Conservation (phyloP, 2,888 invertebrate genomes). For the Lasioglossum marginatum region DNA sequence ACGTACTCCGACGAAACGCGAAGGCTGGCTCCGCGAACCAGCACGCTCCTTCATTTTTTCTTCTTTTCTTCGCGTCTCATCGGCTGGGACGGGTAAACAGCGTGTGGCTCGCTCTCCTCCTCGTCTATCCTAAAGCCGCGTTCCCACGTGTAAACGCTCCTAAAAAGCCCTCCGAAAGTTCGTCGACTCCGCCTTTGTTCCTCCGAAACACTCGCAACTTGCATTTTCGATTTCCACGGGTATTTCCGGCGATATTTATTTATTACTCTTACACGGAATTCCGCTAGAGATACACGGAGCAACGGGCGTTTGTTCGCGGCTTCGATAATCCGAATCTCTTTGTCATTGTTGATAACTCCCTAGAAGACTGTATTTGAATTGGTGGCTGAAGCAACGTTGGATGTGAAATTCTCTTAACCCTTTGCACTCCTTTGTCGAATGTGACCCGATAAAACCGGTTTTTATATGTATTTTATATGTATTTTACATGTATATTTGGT, state of each 20-base stretch:
- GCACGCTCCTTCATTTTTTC: neutral
- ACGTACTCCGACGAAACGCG: constrained; percentile 45
- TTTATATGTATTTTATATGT: too few relatives aligned
- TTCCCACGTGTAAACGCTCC: neutral
- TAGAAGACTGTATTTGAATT: neutral
- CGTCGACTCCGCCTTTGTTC: neutral
- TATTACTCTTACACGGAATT: neutral
- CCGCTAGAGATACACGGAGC: neutral
- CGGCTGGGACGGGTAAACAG: constrained; percentile 2
- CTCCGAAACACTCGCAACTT: neutral
- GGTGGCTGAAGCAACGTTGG: too few relatives aligned
- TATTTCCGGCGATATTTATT: neutral
- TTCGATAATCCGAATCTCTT: neutral
- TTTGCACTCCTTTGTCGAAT: too few relatives aligned
- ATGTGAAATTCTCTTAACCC: too few relatives aligned
- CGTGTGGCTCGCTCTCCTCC: constrained; percentile 1
- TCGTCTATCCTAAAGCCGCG: constrained; percentile 12
- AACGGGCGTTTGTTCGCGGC: neutral
- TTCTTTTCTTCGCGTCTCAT: constrained; percentile 1
- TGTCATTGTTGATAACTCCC: neutral
- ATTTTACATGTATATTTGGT: too few relatives aligned
- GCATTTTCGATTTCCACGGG: neutral
- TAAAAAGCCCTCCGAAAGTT: neutral
- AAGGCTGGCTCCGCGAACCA: constrained; percentile 16
- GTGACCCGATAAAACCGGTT: too few relatives aligned